Base-by-base conservation (phyloP, 2,888 invertebrate genomes). In the Atrina japonica region DNA sequence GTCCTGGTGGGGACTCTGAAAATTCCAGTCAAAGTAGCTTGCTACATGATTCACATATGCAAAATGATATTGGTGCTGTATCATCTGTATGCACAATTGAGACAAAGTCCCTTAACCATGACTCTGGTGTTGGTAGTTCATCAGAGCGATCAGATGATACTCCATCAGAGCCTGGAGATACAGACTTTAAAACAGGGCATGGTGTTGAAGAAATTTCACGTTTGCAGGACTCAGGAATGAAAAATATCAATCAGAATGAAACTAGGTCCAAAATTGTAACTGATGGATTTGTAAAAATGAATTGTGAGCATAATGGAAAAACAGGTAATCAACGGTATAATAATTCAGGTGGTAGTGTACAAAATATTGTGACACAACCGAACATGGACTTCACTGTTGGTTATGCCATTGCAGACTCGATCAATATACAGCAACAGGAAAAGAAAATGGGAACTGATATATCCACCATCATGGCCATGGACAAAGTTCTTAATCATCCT, bases 101-200 rank as follows among this genome's bases (percentile, higher is more conserved):
- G 56, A 76, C 75, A 23, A 83, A 85, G 60, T 76, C 75, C 16
- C 83, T 86, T 72, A 86, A 85, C 75, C 84, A 86, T 78, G 87
- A 87, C 64, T 87, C 87, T 25, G 87, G 87, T 61, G 78, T 87
- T 6, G 86, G 87, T 21, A 86, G 86, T 70, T 83, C 85, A 23
- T 87, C 87, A 23, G 87, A 87, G 64, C 75, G 85, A 53, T 86
- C 87, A 2, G 86, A 86, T 68, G 87, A 86, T 70, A 83, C 84
- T 35, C 85, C 87, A 59, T 84, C 85, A 59, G 86, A 87, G 75
- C 81, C 82, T 21, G 84, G 86, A 63, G 86, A 87, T 77, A 76
- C 75, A 59, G 86, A 87, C 64, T 84, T 78, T 53, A 81, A 83
- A 66, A 49, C 77, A 40, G 59, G 59, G 11, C 66, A 72, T 59